phyloP scores from a whole-genome alignment of 2,113 vertebrate genomes.

The Microcebus lehilahytsara region DNA sequence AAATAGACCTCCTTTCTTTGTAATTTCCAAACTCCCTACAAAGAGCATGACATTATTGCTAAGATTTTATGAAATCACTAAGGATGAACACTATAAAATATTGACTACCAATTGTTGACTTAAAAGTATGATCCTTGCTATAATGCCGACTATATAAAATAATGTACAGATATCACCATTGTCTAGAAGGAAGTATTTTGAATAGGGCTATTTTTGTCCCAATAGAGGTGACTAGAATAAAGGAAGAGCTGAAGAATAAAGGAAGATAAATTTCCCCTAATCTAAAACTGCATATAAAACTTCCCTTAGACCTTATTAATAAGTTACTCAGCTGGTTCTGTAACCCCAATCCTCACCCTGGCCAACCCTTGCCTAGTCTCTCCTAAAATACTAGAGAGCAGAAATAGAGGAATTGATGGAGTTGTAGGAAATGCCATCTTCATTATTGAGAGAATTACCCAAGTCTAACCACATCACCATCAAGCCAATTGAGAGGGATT shows the following conservation, averaged over 20 bases:
- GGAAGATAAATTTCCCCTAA: background rate
- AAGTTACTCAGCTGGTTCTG: background rate
- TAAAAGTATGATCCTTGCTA: background rate
- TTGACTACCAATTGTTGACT: background rate
- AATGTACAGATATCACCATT: background rate
- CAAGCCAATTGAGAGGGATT: background rate
- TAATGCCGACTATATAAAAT: background rate
- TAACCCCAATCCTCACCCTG: background rate
- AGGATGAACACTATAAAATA: background rate
- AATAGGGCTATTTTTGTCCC: background rate
- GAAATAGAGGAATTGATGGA: background rate
- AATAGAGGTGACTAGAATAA: background rate
- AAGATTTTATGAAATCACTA: background rate
- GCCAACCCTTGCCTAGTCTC: background rate
- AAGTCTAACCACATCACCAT: background rate
- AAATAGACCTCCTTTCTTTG: background rate
- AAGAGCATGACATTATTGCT: background rate
- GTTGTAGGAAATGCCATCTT: background rate
- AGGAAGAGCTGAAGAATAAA: background rate
- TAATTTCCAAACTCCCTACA: background rate
- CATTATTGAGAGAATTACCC: background rate
- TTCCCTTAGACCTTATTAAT: background rate
- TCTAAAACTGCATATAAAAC: background rate
- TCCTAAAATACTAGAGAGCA: background rate
- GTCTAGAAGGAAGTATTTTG: background rate